These are phyloP conservation scores for Syrista parreyssii DNA, from an alignment of 2,888 invertebrate genomes.

Conservation along the genomic window DNA sequence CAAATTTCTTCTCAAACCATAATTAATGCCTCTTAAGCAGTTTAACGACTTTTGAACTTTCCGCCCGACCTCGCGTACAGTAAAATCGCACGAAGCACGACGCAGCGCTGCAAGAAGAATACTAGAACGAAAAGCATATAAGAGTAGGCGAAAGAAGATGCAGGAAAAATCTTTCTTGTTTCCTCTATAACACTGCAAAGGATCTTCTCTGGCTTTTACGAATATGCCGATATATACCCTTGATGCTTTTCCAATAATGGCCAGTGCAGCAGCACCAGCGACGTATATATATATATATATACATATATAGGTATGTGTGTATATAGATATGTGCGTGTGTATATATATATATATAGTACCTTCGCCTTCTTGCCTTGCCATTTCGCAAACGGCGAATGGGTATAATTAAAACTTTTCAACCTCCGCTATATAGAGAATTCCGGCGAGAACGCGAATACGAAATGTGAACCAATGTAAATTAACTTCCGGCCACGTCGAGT, in stretches of 20 bases:
- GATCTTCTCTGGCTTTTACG: constrained; percentile 16
- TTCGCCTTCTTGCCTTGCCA: no score
- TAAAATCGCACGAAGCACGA: background rate
- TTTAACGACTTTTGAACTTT: no score
- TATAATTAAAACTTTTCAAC: constrained; percentile 16
- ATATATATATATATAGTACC: no score
- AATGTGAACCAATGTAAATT: no score
- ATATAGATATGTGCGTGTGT: no score
- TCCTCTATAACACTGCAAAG: no score
- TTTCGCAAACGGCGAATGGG: background rate
- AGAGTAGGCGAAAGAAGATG: constrained; percentile 21
- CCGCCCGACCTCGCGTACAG: background rate
- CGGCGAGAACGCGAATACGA: no score
- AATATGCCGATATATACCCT: constrained; percentile 21
- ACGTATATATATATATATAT: no score
- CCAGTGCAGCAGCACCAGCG: background rate
- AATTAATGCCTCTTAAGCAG: no score
- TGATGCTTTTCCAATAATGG: constrained; percentile 36
- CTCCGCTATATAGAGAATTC: background rate
- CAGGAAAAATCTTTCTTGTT: constrained; percentile 1
- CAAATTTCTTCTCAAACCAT: no score
- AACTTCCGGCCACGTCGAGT: no score
- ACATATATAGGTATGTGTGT: no score
- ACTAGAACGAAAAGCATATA: constrained; percentile 15
- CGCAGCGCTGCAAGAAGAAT: constrained; percentile 2